Evolutionary conservation across 1,140 invertebrate species (phyloP).

Genomic region (Parapsyche elsis): DNA sequence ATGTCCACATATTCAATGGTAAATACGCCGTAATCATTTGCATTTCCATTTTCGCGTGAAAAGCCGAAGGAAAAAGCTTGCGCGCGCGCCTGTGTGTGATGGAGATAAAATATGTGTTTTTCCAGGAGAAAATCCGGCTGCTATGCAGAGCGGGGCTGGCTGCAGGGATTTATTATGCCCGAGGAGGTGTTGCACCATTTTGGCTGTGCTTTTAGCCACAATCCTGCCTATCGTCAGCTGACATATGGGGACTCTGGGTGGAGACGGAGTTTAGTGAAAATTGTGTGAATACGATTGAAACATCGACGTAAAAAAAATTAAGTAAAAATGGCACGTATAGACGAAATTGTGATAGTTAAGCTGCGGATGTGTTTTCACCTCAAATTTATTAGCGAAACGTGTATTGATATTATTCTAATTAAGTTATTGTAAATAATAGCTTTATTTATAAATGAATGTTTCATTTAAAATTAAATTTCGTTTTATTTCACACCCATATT

Average conservation of each 20-base stretch:
- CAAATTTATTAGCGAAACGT: neutral
- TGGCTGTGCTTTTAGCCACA: constrained; percentile 44
- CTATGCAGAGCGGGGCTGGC: constrained; percentile 60
- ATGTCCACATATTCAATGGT: constrained; percentile 89
- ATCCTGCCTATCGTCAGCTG: constrained; percentile 39
- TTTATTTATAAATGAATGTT: constrained; percentile 40
- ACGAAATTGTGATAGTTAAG: neutral
- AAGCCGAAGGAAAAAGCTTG: neutral
- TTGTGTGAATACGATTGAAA: neutral
- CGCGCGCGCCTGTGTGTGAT: neutral
- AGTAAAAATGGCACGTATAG: neutral
- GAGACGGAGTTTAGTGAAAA: constrained; percentile 18
- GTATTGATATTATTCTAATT: neutral
- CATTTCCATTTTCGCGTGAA: neutral
- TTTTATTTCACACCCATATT: neutral
- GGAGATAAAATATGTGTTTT: constrained; percentile 43
- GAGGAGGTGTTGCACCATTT: constrained; percentile 44
- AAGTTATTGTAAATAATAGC: constrained; percentile 29
- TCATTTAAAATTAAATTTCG: constrained; percentile 9
- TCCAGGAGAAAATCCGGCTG: constrained; percentile 66
- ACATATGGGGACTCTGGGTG: constrained; percentile 36
- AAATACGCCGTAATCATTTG: too few relatives aligned
- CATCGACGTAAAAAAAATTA: too few relatives aligned
- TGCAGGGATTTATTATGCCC: constrained; percentile 51
- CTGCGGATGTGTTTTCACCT: neutral